Percentiles rank a stretch among this genome's conserved stretches.
phyloP scores from a whole-genome alignment of 2,888 invertebrate species.

The Trypoxylon attenuatum region DNA sequence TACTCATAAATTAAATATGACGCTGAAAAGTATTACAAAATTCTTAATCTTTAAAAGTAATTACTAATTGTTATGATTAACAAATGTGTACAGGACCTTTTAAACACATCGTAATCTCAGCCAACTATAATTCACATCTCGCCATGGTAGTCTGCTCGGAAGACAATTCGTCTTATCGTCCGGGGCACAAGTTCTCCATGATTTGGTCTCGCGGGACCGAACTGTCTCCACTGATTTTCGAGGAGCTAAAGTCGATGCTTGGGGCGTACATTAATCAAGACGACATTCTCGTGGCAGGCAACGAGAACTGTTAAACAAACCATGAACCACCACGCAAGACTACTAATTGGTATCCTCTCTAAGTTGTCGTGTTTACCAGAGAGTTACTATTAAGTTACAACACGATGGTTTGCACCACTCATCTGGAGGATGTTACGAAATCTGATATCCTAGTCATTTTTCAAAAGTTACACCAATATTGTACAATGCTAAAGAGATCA shows the following conservation, averaged over 20 bases:
- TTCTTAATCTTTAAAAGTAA: too few relatives aligned
- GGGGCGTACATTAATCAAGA: conserved; percentile 39
- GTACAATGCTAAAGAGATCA: too few relatives aligned
- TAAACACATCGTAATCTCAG: conserved; percentile 38
- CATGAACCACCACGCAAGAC: conserved; percentile 18
- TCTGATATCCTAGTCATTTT: too few relatives aligned
- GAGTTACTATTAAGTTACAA: too few relatives aligned
- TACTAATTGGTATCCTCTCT: too few relatives aligned
- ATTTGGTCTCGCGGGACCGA: conserved; percentile 52
- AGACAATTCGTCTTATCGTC: conserved; percentile 24
- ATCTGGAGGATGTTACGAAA: too few relatives aligned
- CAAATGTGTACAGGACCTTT: conserved; percentile 49
- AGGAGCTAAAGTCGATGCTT: conserved; percentile 40
- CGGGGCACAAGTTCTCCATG: conserved; percentile 51
- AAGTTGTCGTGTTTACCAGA: too few relatives aligned
- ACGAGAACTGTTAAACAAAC: conserved; percentile 42
- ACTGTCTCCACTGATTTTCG: conserved; percentile 32
- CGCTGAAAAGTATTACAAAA: too few relatives aligned
- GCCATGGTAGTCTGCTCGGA: conserved; percentile 47
- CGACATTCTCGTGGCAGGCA: conserved; percentile 43
- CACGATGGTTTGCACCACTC: too few relatives aligned
- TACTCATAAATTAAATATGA: too few relatives aligned
- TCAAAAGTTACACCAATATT: too few relatives aligned
- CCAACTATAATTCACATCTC: conserved; percentile 38
- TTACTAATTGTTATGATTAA: too few relatives aligned